A percentile compares a stretch with the other conserved stretches of the same genome.
Evolutionary conservation across 2,888 invertebrate genomes (phyloP).

Genomic region (Rugalucina vietnamica): DNA sequence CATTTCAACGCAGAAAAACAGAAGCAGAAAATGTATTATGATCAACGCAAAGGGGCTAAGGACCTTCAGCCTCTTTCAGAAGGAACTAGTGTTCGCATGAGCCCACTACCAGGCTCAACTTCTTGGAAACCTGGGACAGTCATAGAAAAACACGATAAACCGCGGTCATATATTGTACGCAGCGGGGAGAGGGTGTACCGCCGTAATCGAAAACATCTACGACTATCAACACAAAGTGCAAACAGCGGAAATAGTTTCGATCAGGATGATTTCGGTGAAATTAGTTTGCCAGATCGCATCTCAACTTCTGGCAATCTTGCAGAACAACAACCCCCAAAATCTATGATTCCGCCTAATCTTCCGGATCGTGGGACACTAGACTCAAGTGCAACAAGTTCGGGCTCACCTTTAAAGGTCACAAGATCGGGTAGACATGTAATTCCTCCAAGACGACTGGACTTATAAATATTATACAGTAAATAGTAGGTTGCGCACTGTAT

Average conservation of each 20-base stretch:
- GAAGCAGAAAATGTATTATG: conserved; percentile 51
- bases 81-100: conserved; percentile 42
- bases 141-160: conserved; percentile 31
- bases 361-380: background rate
- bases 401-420: background rate
- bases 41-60: conserved; percentile 37
- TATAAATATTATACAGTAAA: conserved; percentile 7
- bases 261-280: background rate
- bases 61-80: conserved; percentile 25
- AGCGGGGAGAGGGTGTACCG: conserved; percentile 32
- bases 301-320: too few relatives aligned
- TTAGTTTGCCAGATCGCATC: too few relatives aligned
- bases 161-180: conserved; percentile 52
- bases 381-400: background rate
- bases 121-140: conserved; percentile 40
- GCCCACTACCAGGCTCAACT: conserved; percentile 15
- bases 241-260: background rate
- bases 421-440: conserved; percentile 18
- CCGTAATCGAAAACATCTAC: conserved; percentile 44
- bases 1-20: conserved; percentile 40
- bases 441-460: conserved; percentile 16
- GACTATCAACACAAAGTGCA: conserved; percentile 7
- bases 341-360: too few relatives aligned
- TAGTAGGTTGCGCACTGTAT: background rate
- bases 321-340: too few relatives aligned